Percentiles rank a stretch among this genome's conserved stretches.
Conservation (phyloP, 2,113 vertebrate species). For the Miniopterus natalensis region DNA sequence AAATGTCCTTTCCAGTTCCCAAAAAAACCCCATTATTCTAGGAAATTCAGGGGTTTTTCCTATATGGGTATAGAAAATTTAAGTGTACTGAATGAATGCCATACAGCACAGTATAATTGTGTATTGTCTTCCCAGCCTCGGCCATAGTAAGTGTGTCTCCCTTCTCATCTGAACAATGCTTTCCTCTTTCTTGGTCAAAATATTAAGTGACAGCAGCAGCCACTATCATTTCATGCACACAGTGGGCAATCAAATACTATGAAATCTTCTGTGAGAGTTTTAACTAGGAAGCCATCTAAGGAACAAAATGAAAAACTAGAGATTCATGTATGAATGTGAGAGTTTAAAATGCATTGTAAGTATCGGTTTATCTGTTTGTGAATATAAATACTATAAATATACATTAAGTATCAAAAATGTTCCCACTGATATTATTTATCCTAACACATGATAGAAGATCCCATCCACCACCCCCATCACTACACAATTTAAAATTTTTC, state of each 20-base stretch:
- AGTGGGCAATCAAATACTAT: conserved; percentile 1
- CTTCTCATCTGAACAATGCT: conserved; percentile 55
- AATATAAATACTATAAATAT: conserved; percentile 50
- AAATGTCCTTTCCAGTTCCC: conserved; percentile 17
- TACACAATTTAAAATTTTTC: conserved; percentile 29
- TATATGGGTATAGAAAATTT: background rate
- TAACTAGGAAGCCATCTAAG: conserved; percentile 25
- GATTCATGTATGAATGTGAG: conserved; percentile 47
- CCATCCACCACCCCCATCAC: background rate
- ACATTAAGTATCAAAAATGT: conserved; percentile 41
- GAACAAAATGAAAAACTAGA: conserved; percentile 43
- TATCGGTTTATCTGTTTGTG: conserved; percentile 36
- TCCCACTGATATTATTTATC: background rate
- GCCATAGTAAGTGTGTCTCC: background rate
- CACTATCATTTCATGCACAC: conserved; percentile 33
- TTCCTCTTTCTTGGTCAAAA: conserved; percentile 57
- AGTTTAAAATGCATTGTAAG: conserved; percentile 48
- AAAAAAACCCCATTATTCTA: no score
- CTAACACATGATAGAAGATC: background rate
- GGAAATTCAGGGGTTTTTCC: background rate
- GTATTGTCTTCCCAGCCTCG: background rate
- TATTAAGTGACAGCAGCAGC: conserved; percentile 41
- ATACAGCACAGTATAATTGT: background rate
- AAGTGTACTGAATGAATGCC: background rate
- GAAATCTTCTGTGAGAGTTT: conserved; percentile 51